These are phyloP conservation scores for Eristalis intricaria DNA, from an alignment of 2,888 invertebrate species.

Conservation along the genomic window DNA sequence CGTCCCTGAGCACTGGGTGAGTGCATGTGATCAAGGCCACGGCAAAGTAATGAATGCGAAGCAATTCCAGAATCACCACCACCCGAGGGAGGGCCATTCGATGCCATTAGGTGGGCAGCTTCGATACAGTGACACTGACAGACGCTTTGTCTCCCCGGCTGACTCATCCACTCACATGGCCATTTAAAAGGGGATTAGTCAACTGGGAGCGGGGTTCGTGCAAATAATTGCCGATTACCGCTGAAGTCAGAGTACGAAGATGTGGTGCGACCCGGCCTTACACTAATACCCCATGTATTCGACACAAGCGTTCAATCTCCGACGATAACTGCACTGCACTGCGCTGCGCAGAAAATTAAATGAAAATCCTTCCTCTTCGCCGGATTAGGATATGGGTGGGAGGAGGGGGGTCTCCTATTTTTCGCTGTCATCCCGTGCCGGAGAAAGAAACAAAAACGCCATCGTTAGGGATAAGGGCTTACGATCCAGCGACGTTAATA, in stretches of 20 bases:
- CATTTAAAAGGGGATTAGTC: neutral
- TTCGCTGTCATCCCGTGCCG: constrained; percentile 14
- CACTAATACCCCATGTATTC: constrained; percentile 2
- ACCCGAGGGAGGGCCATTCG: neutral
- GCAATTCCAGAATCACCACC: neutral
- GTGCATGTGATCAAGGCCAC: neutral
- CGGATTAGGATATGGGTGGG: constrained; percentile 1
- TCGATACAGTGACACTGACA: neutral
- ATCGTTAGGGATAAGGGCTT: constrained; percentile 23
- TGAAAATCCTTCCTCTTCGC: constrained; percentile 11
- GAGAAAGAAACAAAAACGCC: neutral
- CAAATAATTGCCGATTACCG: constrained; percentile 32
- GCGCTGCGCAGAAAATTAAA: constrained; percentile 3
- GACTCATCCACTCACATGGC: neutral
- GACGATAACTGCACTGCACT: neutral
- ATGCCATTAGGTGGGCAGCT: too few species aligned
- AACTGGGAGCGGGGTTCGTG: constrained; percentile 4
- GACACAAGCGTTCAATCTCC: constrained; percentile 5
- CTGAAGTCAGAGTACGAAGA: neutral
- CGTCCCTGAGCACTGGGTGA: neutral
- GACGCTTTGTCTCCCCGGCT: neutral
- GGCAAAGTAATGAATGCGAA: neutral
- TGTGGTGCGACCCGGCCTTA: neutral
- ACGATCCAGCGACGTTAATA: constrained; percentile 33
- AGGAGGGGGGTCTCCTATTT: neutral